These are phyloP conservation scores for Pan paniscus DNA, from an alignment of 2,113 vertebrate species.

Conservation along the genomic window DNA sequence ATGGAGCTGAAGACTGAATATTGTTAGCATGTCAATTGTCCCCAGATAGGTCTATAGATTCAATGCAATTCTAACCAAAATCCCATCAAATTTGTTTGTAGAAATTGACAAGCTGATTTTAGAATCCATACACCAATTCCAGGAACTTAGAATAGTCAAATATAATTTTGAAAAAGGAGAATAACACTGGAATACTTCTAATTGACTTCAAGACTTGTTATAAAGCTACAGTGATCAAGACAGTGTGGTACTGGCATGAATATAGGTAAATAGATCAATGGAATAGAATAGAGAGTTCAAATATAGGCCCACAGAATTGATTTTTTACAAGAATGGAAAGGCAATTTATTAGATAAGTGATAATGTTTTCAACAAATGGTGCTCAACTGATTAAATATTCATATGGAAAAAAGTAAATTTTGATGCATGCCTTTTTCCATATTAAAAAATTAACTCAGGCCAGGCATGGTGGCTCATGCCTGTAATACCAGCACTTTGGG, in stretches of 20 bases:
- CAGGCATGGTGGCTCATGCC: too few relatives aligned
- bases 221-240: slow-evolving; percentile 38
- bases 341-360: slow-evolving; percentile 31
- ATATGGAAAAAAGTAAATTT: slow-evolving; percentile 24
- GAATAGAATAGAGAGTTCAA: slow-evolving; percentile 34
- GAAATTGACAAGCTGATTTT: slow-evolving; percentile 17
- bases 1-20: neutral
- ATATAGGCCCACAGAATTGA: slow-evolving; percentile 16
- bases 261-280: slow-evolving; percentile 46
- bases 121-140: slow-evolving; percentile 5
- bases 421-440: neutral
- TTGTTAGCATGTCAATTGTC: neutral
- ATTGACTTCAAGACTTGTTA: neutral
- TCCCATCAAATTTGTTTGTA: neutral
- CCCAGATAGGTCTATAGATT: neutral
- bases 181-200: slow-evolving; percentile 15
- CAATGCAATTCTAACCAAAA: neutral
- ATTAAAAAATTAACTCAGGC: slow-evolving; percentile 22
- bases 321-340: slow-evolving; percentile 23
- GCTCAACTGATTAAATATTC: neutral
- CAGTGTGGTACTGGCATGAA: neutral
- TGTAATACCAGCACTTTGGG: too few relatives aligned
- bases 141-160: slow-evolving; percentile 4
- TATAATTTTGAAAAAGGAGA: slow-evolving; percentile 43
- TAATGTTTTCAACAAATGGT: slow-evolving; percentile 35